Percentiles rank a stretch among this genome's conserved stretches.
Conservation (phyloP, 2,113 vertebrate genomes). For the Nothocercus julius region DNA sequence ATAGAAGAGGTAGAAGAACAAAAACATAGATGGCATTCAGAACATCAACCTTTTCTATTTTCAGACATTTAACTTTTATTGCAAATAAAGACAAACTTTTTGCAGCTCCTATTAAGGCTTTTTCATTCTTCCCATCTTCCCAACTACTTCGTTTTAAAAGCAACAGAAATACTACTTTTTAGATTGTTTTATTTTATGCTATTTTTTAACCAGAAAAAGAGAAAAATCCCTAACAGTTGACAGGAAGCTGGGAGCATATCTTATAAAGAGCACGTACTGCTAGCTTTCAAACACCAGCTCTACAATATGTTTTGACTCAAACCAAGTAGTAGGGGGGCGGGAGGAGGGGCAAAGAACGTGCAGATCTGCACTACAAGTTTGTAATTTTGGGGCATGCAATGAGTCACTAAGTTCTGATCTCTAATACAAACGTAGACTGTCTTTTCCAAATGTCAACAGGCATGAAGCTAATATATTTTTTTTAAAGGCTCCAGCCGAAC, state of each 20-base stretch:
- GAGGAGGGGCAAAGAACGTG: background rate
- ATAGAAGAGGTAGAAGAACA: background rate
- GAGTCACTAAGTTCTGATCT: conserved; percentile 20
- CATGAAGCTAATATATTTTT: conserved; percentile 1
- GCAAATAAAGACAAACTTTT: background rate
- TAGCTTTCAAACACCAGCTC: background rate
- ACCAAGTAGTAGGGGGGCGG: background rate
- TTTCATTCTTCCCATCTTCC: background rate
- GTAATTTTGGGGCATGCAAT: background rate
- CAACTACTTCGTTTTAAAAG: background rate
- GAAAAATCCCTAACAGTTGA: background rate
- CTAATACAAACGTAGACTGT: background rate
- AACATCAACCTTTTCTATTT: background rate
- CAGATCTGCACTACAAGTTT: background rate
- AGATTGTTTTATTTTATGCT: background rate
- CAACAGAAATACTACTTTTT: background rate
- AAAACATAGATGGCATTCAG: background rate
- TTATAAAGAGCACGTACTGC: background rate
- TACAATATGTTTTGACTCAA: background rate
- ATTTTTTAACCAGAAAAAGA: background rate
- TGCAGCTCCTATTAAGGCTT: background rate
- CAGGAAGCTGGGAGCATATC: background rate
- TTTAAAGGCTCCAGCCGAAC: conserved; percentile 2
- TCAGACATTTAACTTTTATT: background rate
- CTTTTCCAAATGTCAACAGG: conserved; percentile 13